Evolutionary conservation across 2,797 vertebrate species (phyloP).

Genomic region (Gymnoscopelus microlampas): DNA sequence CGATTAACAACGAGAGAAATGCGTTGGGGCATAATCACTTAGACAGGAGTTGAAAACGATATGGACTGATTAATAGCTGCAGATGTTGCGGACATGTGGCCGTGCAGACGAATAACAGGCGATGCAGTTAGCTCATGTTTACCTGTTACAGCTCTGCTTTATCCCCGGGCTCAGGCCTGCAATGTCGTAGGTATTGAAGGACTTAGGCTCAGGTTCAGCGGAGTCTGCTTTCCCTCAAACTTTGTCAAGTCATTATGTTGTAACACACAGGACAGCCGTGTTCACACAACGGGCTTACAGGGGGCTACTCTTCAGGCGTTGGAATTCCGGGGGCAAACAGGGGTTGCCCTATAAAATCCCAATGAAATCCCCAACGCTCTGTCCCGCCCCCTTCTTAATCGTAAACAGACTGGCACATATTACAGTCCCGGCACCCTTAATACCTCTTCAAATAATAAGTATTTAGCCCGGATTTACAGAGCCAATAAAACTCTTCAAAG

Average conservation of each 20-base stretch:
- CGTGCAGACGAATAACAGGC: constrained; percentile 57
- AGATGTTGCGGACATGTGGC: constrained; percentile 25
- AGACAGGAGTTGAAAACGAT: constrained; percentile 1
- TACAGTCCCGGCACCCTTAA: constrained; percentile 80
- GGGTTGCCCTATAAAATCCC: constrained; percentile 75
- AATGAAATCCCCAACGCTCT: constrained; percentile 76
- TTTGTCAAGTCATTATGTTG: constrained; percentile 70
- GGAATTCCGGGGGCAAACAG: constrained; percentile 74
- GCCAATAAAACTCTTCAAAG: constrained; percentile 88
- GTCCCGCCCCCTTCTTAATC: constrained; percentile 74
- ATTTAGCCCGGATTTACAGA: constrained; percentile 88
- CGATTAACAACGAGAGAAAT: not conserved
- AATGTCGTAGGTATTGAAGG: constrained; percentile 71
- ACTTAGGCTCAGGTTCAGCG: constrained; percentile 66
- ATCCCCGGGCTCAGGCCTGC: constrained; percentile 66
- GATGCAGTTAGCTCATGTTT: constrained; percentile 71
- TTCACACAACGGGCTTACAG: constrained; percentile 61
- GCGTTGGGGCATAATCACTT: not conserved
- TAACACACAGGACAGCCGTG: constrained; percentile 64
- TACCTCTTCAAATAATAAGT: constrained; percentile 87
- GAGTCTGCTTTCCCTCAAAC: constrained; percentile 77
- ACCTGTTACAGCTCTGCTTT: constrained; percentile 69
- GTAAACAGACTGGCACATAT: constrained; percentile 79
- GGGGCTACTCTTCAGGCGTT: constrained; percentile 55
- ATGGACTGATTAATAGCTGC: constrained; percentile 32